Evolutionary conservation across 2,888 invertebrate genomes (phyloP), one percentile per base, ranked within the genome.

Genomic region (Carpatolechia fugitivella): DNA sequence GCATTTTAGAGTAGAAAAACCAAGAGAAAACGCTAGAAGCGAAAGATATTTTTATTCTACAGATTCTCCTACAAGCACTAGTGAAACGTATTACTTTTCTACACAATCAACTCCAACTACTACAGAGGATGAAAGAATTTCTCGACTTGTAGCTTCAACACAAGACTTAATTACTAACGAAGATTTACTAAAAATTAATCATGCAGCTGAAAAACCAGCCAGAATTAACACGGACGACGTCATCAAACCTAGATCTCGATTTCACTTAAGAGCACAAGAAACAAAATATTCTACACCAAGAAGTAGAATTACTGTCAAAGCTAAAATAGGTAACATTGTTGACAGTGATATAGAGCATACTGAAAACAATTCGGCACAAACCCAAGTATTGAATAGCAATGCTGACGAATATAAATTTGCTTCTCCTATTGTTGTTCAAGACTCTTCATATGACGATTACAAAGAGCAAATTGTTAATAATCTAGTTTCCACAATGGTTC

Each of bases 181-280:
- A 66, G 94, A 94, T 73, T 86, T 94, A 7, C 64, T 93, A 8
- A 91, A 90, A 67, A 94, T 94, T 0, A 94, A 94, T 56, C 82
- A 89, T 30, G 85, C 90, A 0, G 81, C 76, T 7, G 89, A 89
- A 66, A 81, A 80, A 60, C 66, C 78, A 5, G 66, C 75, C 0
- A 68, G 68, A 35, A 71, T 75, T 7, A 72, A 78, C 46, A 73
- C 70, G 11, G 85, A 89, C 33, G 86, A 88, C 24, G 65, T 82
- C 11, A 80, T 85, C 5, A 87, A 82, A 69, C 79, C 85, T 2
- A 66, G 72, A 38, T 57, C 77, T 14, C 72, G 69, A 57, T 78
- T 72, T 48, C 61, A 61, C 46, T 60, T 69, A 3, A 73, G 69
- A 54, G 62, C 68, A 3, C 73, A 74, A 53, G 69, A 74, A 50